Conservation (phyloP, 1,140 invertebrate genomes). For the Dendrolimus punctatus region DNA sequence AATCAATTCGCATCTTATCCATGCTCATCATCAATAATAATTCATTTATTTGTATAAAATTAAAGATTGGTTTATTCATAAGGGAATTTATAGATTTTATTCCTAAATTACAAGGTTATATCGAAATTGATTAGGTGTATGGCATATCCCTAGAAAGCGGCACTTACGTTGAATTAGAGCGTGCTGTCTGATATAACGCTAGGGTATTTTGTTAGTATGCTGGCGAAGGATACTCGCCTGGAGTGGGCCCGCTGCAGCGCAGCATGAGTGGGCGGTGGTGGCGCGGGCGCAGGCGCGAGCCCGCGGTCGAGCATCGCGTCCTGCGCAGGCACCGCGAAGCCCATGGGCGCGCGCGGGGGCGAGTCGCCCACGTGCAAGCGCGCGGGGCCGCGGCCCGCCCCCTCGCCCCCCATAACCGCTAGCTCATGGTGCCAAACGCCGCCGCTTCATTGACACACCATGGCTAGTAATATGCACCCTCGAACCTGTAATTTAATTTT, state of each 20-base stretch:
- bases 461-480: not conserved
- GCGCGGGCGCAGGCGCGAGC: slow-evolving; percentile 67
- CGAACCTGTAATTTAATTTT: no score
- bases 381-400: slow-evolving; percentile 78
- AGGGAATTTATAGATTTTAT: no score
- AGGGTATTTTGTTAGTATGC: not conserved
- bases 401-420: slow-evolving; percentile 66
- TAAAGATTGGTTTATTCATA: no score
- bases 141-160: no score
- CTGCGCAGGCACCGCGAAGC: slow-evolving; percentile 63
- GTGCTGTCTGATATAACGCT: not conserved
- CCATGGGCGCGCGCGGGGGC: slow-evolving; percentile 73
- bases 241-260: slow-evolving; percentile 75
- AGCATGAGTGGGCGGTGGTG: slow-evolving; percentile 64
- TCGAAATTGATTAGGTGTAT: no score
- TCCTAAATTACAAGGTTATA: no score
- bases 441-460: slow-evolving; percentile 29
- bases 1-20: no score
- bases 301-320: slow-evolving; percentile 59
- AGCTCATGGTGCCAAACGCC: slow-evolving; percentile 54
- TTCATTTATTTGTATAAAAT: no score
- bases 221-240: slow-evolving; percentile 7
- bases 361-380: slow-evolving; percentile 75
- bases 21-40: no score
- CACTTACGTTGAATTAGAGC: no score